Evolutionary conservation across 2,888 invertebrate genomes (phyloP), one percentile per base, ranked within the genome.

Genomic region (Mylabris sibirica): DNA sequence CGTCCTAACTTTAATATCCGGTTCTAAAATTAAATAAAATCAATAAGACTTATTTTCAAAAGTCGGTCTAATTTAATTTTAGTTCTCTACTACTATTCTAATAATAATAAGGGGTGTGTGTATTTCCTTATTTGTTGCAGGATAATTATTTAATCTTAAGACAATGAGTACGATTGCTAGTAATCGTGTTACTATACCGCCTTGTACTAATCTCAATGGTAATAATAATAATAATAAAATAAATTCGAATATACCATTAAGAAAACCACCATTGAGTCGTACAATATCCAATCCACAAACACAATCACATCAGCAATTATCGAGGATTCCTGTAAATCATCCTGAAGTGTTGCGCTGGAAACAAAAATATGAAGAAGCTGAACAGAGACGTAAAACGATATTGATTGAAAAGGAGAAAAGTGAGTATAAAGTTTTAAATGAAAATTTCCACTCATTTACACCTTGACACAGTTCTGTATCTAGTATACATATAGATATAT

Each of bases 321-420:
- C 75, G 3, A 79, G 72, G 60, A 78, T 79, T 59, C 77, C 78
- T 59, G 60, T 77, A 5, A 76, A 74, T 60, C 77, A 77, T 60
- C 77, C 79, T 11, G 80, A 87, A 80, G 83, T 85, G 82, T 87
- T 88, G 80, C 87, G 88, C 81, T 92, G 92, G 92, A 91, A 90
- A 85, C 86, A 84, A 73, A 90, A 90, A 85, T 92, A 88, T 82
- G 92, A 92, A 78, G 92, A 92, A 59, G 87, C 90, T 6, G 92
- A 92, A 82, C 88, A 89, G 78, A 90, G 88, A 82, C 87, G 92
- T 83, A 92, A 92, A 83, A 82, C 87, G 61, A 84, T 91, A 76
- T 87, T 92, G 63, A 88, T 90, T 73, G 90, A 91, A 83, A 89
- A 89, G 71, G 92, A 92, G 86, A 90, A 91, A 87, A 89, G 93